These are phyloP conservation scores for Entomyzon cyanotis DNA, from an alignment of 2,113 vertebrate genomes.

Conservation along the genomic window DNA sequence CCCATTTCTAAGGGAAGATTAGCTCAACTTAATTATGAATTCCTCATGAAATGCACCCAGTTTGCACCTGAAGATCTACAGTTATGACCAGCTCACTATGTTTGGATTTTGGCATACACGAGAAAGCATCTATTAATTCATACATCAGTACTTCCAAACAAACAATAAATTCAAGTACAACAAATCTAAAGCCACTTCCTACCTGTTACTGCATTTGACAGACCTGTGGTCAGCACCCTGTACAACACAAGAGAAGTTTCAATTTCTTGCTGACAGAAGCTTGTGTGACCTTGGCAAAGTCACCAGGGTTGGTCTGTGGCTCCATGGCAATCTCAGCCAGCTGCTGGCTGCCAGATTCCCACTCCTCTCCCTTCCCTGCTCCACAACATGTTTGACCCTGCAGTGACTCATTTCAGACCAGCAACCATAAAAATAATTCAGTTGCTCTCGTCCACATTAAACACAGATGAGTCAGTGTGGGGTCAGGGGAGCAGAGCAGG, in stretches of 20 bases:
- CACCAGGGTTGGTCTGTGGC: neutral
- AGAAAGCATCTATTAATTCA: neutral
- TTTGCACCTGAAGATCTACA: neutral
- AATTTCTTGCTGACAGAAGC: conserved; percentile 18
- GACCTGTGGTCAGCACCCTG: neutral
- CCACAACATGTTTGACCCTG: neutral
- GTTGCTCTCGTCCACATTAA: neutral
- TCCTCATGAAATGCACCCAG: neutral
- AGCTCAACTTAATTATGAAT: neutral
- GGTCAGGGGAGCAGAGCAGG: neutral
- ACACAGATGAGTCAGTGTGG: neutral
- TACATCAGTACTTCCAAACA: neutral
- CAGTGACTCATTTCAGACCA: conserved; percentile 22
- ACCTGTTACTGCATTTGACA: neutral
- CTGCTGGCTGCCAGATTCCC: conserved; percentile 4
- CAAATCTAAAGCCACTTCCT: neutral
- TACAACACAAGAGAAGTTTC: neutral
- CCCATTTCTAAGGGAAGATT: neutral
- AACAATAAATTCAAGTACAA: neutral
- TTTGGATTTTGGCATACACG: neutral
- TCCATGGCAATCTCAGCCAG: neutral
- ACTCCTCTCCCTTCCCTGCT: neutral
- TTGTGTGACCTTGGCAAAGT: conserved; percentile 10
- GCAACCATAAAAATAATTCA: neutral
- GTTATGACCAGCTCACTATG: neutral